Conservation (phyloP, 2,797 vertebrate species). For the Xiphorhynchus erythropygius region DNA sequence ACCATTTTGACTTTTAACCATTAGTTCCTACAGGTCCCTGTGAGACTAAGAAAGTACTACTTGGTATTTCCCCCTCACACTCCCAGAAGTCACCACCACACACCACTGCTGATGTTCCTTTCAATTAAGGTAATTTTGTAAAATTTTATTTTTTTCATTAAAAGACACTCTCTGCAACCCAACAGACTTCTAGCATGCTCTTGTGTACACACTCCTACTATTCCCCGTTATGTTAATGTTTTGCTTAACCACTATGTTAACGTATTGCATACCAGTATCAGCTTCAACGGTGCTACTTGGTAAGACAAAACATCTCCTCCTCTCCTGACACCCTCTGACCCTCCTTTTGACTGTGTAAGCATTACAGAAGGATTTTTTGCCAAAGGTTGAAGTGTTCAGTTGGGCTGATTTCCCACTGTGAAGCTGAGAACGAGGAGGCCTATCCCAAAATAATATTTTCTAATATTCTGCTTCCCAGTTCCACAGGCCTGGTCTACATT, state of each 20-base stretch:
- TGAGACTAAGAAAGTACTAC: not conserved
- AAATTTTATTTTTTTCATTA: not conserved
- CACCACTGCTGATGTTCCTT: not conserved
- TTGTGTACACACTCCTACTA: not conserved
- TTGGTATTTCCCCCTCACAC: not conserved
- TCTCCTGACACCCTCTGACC: not conserved
- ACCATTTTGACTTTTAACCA: conserved; percentile 5
- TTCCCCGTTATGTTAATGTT: not conserved
- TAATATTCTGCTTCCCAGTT: not conserved
- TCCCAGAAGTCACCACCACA: not conserved
- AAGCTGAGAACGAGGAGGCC: not conserved
- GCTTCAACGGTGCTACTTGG: not conserved
- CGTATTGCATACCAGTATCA: not conserved
- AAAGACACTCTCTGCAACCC: not conserved
- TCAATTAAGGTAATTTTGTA: not conserved
- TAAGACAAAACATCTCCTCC: not conserved
- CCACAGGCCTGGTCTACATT: not conserved
- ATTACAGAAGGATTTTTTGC: not conserved
- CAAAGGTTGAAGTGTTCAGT: not conserved
- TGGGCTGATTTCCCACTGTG: not conserved
- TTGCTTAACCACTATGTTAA: not conserved
- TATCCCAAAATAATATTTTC: not conserved
- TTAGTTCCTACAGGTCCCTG: not conserved
- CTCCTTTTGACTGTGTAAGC: not conserved
- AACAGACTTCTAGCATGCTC: not conserved